Conservation (phyloP, 2,888 invertebrate species). For the Napeogenes sylphis region DNA sequence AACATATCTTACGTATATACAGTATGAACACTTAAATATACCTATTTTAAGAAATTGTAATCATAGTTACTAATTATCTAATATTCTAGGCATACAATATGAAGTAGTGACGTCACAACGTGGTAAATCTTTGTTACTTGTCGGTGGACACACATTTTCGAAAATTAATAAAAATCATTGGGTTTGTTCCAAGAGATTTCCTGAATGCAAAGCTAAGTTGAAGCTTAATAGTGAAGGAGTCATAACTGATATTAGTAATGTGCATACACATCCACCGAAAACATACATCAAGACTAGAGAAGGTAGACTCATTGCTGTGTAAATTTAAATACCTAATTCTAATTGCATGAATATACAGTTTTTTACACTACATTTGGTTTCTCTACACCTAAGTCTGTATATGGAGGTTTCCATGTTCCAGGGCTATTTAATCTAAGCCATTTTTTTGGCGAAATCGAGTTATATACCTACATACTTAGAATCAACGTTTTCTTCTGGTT, state of each 20-base stretch:
- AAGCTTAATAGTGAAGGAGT: conserved; percentile 32
- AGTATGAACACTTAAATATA: too few relatives aligned
- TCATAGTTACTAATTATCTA: too few relatives aligned
- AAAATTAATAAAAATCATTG: conserved; percentile 22
- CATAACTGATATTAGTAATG: conserved; percentile 26
- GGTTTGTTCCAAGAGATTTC: conserved; percentile 34
- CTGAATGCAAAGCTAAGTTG: conserved; percentile 36
- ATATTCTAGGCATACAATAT: conserved; percentile 17
- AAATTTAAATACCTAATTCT: conserved; percentile 6
- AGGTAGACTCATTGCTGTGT: conserved; percentile 13
- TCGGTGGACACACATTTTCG: conserved; percentile 24
- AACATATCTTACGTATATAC: too few relatives aligned
- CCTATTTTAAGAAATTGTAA: too few relatives aligned
- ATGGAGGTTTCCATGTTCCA: too few relatives aligned
- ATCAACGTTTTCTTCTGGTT: too few relatives aligned
- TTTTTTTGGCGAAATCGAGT: too few relatives aligned
- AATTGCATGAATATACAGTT: background rate
- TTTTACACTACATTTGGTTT: too few relatives aligned
- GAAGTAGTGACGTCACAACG: conserved; percentile 26
- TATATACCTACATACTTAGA: too few relatives aligned
- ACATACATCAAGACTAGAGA: conserved; percentile 16
- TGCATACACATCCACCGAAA: conserved; percentile 29
- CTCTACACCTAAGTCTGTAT: too few relatives aligned
- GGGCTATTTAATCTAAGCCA: too few relatives aligned
- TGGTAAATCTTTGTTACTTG: conserved; percentile 25